A percentile compares a stretch with the other conserved stretches of the same genome.
phyloP scores from a whole-genome alignment of 2,113 vertebrate species.

The Phrynosoma blainvillii region DNA sequence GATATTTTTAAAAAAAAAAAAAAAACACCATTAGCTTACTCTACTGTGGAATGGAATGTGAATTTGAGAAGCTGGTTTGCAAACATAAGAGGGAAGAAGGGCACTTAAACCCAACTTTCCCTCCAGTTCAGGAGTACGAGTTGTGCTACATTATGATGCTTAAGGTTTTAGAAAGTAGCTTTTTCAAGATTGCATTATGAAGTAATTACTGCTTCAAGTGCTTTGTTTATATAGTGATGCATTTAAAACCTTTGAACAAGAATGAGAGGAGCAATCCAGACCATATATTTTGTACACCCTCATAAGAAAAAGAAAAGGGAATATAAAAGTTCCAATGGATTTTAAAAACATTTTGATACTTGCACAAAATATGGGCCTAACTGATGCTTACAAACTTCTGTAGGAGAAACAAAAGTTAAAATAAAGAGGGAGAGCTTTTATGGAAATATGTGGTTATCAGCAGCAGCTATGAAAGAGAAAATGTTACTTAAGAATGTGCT shows the following conservation, averaged over 20 bases:
- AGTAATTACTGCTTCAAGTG: background rate
- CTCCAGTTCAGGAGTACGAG: background rate
- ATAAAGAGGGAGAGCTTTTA: background rate
- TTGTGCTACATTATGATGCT: background rate
- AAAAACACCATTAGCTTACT: background rate
- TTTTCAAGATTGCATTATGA: background rate
- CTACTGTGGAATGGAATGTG: background rate
- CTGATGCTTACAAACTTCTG: background rate
- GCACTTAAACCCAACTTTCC: background rate
- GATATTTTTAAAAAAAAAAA: no score
- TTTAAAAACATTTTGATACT: background rate
- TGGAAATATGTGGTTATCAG: background rate
- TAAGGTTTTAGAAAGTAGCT: constrained; percentile 15
- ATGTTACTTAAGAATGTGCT: constrained; percentile 47
- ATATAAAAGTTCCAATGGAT: background rate
- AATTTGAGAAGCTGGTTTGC: background rate
- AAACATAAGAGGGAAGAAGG: background rate
- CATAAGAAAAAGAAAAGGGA: background rate
- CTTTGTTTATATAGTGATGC: background rate
- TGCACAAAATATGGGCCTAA: background rate
- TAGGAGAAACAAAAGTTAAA: constrained; percentile 17
- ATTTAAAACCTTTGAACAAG: constrained; percentile 26
- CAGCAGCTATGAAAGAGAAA: constrained; percentile 22
- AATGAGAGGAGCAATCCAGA: background rate
- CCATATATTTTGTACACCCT: constrained; percentile 1